These are phyloP conservation scores for Malthinus seriepunctatus DNA, from an alignment of 2,888 invertebrate species.

Conservation along the genomic window DNA sequence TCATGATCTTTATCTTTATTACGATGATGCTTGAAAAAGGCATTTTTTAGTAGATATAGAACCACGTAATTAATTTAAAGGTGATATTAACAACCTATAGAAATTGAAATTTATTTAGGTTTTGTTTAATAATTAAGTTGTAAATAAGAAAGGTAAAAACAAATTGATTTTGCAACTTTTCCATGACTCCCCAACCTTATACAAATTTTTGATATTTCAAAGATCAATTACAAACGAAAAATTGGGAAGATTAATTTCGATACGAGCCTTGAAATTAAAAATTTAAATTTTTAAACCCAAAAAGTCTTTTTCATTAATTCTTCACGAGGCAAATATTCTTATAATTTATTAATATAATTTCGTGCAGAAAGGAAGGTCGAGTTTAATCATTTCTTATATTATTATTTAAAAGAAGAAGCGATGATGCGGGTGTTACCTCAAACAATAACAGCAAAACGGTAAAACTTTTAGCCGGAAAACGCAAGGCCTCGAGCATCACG, in stretches of 20 bases:
- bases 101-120: too few species aligned
- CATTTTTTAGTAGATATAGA: too few species aligned
- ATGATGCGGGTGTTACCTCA: constrained; percentile 18
- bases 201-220: neutral
- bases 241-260: neutral
- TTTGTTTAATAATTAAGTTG: too few species aligned
- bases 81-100: too few species aligned
- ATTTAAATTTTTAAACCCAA: neutral
- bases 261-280: neutral
- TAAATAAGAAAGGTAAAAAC: too few species aligned
- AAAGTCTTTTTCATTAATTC: neutral
- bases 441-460: neutral
- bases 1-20: too few species aligned
- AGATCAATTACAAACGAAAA: neutral
- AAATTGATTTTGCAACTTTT: too few species aligned
- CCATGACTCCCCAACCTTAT: too few species aligned
- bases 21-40: too few species aligned
- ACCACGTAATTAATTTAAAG: too few species aligned
- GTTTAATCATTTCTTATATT: constrained; percentile 9
- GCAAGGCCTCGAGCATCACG: constrained; percentile 18
- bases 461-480: constrained; percentile 3
- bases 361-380: constrained; percentile 19
- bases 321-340: neutral
- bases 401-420: constrained; percentile 10
- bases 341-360: neutral